Conservation (phyloP, 1,140 invertebrate species). For the Aphaenogaster floridana region DNA sequence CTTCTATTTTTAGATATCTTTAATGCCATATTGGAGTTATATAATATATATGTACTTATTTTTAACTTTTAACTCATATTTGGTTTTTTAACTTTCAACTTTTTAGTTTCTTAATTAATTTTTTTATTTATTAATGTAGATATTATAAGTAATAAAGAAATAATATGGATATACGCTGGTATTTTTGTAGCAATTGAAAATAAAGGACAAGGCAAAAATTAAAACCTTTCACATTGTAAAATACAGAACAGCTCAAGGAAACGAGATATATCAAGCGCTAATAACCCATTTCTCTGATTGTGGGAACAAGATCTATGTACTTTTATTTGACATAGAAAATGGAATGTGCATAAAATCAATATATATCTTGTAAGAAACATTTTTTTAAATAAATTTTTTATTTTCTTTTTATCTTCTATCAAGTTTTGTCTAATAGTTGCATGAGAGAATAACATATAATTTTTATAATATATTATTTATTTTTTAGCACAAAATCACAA, state of each 20-base stretch:
- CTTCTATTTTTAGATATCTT: not conserved
- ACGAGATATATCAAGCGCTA: slow-evolving; percentile 73
- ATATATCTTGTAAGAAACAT: slow-evolving; percentile 68
- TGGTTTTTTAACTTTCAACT: not conserved
- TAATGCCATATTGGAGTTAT: not conserved
- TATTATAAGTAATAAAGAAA: slow-evolving; percentile 23
- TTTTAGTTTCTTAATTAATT: not conserved
- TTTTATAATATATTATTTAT: slow-evolving; percentile 51
- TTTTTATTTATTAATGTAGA: not conserved
- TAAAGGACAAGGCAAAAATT: slow-evolving; percentile 78
- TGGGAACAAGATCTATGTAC: slow-evolving; percentile 75
- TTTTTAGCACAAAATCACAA: slow-evolving; percentile 69
- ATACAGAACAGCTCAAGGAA: slow-evolving; percentile 72
- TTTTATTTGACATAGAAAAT: slow-evolving; percentile 80
- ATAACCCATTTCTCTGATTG: slow-evolving; percentile 76
- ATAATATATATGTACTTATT: not conserved
- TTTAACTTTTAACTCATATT: not conserved
- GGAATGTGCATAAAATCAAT: slow-evolving; percentile 72
- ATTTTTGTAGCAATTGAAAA: slow-evolving; percentile 78
- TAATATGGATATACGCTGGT: slow-evolving; percentile 1
- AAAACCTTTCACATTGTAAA: slow-evolving; percentile 83
- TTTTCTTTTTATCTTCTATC: not conserved
- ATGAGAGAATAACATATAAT: not conserved
- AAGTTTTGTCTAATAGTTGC: not conserved
- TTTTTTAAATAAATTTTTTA: not conserved